Evolutionary conservation across 2,797 vertebrate species (phyloP).

Genomic region (Rallus crepitans): DNA sequence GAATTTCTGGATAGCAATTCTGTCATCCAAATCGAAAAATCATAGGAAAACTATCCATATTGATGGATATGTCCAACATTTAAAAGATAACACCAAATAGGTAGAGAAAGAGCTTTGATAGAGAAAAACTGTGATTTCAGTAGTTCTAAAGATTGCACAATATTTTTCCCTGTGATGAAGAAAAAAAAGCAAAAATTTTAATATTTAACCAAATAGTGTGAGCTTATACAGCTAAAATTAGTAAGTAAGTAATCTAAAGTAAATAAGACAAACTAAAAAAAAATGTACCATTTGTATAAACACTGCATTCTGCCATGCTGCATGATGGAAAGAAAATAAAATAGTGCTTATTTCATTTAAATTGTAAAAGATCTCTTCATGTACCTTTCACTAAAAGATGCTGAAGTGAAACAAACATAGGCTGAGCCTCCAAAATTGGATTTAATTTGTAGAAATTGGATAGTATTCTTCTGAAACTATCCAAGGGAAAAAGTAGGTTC

Average conservation of each 20-base stretch:
- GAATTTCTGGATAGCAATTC: background rate
- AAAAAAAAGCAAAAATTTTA: background rate
- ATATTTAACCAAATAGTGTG: background rate
- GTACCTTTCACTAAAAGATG: too few relatives aligned
- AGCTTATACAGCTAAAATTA: background rate
- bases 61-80: background rate
- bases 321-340: background rate
- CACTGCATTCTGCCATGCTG: background rate
- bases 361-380: background rate
- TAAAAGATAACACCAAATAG: background rate
- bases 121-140: background rate
- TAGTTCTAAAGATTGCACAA: background rate
- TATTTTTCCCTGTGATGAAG: background rate
- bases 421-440: too few relatives aligned
- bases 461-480: too few relatives aligned
- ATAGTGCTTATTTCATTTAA: background rate
- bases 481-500: background rate
- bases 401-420: too few relatives aligned
- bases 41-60: background rate
- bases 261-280: background rate
- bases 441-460: too few relatives aligned
- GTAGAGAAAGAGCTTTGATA: background rate
- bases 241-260: background rate
- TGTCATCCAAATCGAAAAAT: background rate
- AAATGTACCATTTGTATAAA: background rate